A percentile compares a stretch with the other conserved stretches of the same genome.
These are phyloP conservation scores for Allygus modestus DNA, from an alignment of 2,888 invertebrate species.

Conservation along the genomic window DNA sequence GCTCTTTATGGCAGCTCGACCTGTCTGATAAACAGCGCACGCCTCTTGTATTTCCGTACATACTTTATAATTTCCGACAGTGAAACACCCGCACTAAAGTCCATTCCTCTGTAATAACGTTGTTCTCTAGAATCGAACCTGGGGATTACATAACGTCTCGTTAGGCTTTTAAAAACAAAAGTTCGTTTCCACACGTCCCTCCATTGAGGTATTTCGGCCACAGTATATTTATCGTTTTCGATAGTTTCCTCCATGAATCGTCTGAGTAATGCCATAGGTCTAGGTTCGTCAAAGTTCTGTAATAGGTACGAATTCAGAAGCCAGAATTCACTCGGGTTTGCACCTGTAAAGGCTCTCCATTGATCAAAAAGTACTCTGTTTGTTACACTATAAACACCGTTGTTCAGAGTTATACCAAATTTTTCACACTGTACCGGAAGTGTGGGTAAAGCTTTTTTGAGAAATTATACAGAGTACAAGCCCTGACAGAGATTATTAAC, in stretches of 20 bases:
- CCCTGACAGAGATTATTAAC: neutral
- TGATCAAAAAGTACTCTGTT: neutral
- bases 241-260: neutral
- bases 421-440: neutral
- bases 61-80: no score
- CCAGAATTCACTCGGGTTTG: neutral
- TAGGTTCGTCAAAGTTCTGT: no score
- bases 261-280: no score
- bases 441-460: constrained; percentile 2
- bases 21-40: neutral
- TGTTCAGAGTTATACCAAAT: neutral
- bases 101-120: no score
- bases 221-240: neutral
- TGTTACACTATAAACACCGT: neutral
- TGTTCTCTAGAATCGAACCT: no score
- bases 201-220: neutral
- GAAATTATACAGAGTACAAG: neutral
- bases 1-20: neutral
- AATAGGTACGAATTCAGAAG: neutral
- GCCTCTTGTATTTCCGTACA: neutral
- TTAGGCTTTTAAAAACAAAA: neutral
- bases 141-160: neutral
- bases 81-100: no score
- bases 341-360: neutral
- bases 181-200: neutral